Evolutionary conservation across 2,113 vertebrate species (phyloP), one percentile per base, ranked within the genome.

Genomic region (Syngnathus scovelli): DNA sequence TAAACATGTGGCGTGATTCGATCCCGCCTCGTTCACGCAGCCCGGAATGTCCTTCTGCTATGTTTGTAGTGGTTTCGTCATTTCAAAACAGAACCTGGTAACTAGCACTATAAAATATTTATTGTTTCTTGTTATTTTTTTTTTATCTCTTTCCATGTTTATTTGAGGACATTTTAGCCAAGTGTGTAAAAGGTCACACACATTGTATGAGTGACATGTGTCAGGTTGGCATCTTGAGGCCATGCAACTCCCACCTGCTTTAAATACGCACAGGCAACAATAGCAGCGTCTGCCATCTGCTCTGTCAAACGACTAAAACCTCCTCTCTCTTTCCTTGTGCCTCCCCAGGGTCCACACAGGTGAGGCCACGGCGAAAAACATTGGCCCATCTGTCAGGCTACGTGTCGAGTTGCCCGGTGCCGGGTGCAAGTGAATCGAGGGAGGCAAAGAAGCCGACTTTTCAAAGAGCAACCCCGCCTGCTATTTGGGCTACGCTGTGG

Each of bases 401-500:
- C 68, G 11, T 59, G 41, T 58, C 48, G 69, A 83, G 85, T 33
- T 33, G 27, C 27, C 27, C 27, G 27, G 27, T 84, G 75, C 78
- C 78, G 74, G 74, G 75, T 78, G 70, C 82, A 79, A 78, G 79
- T 78, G 75, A 80, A 77, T 83, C 81, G 63, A 82, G 72, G 76
- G 72, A 71, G 77, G 71, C 83, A 75, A 76, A 83, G 71, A 80
- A 71, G 71, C 76, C 68, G 73, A 73, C 73, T 74, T 82, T 87
- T 85, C 78, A 80, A 82, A 88, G 83, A 77, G 77, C 85, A 85
- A 75, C 67, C 27, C 86, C 72, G 75, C 48, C 60, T 72, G 81
- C 87, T 92, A 90, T 91, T 91, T 91, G 79, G 87, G 88, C 78
- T 69, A 49, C 77, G 38, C 69, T 91, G 92, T 88, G 89, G 90